These are phyloP conservation scores for Pogonocichla stellata DNA, from an alignment of 2,113 vertebrate genomes.

Conservation along the genomic window DNA sequence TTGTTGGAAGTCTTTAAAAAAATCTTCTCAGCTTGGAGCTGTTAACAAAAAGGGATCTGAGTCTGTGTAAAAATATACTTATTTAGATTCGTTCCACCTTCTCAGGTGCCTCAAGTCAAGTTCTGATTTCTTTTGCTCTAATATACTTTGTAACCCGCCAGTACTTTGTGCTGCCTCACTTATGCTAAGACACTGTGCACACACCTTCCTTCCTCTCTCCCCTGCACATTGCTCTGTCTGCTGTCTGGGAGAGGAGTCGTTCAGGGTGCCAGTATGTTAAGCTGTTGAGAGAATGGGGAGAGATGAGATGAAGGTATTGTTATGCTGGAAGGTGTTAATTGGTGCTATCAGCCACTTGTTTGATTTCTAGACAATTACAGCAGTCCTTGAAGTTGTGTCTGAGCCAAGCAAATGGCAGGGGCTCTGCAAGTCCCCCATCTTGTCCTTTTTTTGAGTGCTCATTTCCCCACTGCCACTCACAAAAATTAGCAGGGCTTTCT, in stretches of 20 bases:
- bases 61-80: neutral
- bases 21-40: neutral
- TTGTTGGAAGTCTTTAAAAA: neutral
- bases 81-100: neutral
- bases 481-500: neutral
- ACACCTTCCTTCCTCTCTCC: neutral
- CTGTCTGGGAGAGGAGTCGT: slow-evolving; percentile 12
- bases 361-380: slow-evolving; percentile 53
- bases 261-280: slow-evolving; percentile 46
- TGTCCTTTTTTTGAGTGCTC: neutral
- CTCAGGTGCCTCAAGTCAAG: neutral
- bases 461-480: neutral
- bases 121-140: neutral
- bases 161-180: neutral
- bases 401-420: slow-evolving; percentile 41
- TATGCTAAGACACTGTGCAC: neutral
- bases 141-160: neutral
- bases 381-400: slow-evolving; percentile 39
- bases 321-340: slow-evolving; percentile 63
- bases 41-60: neutral
- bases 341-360: slow-evolving; percentile 62
- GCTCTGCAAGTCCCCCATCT: neutral
- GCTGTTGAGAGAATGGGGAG: slow-evolving; percentile 35
- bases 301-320: slow-evolving; percentile 62
- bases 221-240: neutral